These are phyloP conservation scores for Plestiodon gilberti DNA, from an alignment of 2,113 vertebrate genomes.

Conservation along the genomic window DNA sequence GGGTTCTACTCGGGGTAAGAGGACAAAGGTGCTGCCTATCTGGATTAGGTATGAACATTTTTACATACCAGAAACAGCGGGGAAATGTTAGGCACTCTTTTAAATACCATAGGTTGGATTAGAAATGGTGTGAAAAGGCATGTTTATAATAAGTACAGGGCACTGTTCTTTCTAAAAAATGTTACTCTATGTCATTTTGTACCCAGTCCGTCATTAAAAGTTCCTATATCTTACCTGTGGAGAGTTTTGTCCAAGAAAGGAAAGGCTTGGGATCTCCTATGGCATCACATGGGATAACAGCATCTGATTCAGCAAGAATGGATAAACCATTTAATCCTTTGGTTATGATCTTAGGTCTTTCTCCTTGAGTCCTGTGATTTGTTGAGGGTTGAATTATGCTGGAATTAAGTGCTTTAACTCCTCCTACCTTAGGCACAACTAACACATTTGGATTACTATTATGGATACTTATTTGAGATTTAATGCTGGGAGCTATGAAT, in stretches of 20 bases:
- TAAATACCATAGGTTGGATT: background rate
- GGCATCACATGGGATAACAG: conserved; percentile 83
- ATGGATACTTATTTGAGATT: conserved; percentile 24
- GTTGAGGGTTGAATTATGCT: conserved; percentile 49
- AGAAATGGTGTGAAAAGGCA: background rate
- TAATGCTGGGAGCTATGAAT: conserved; percentile 16
- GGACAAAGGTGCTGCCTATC: too few relatives aligned
- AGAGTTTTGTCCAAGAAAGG: conserved; percentile 89
- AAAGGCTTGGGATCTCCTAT: conserved; percentile 83
- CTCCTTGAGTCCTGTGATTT: conserved; percentile 55
- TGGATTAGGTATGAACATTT: too few relatives aligned
- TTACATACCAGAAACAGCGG: background rate
- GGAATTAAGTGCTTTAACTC: conserved; percentile 42
- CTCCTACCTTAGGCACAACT: conserved; percentile 47
- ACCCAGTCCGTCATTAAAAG: rapidly evolving
- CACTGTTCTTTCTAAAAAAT: background rate
- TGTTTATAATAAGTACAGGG: background rate
- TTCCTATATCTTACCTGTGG: conserved; percentile 80
- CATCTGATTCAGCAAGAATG: conserved; percentile 80
- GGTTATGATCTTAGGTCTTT: conserved; percentile 79
- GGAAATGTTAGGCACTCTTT: background rate
- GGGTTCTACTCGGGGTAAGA: too few relatives aligned
- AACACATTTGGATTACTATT: conserved; percentile 44
- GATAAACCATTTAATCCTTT: conserved; percentile 72
- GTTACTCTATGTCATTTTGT: too few relatives aligned